Conservation (phyloP, 2,797 vertebrate species). For the Otus scops region DNA sequence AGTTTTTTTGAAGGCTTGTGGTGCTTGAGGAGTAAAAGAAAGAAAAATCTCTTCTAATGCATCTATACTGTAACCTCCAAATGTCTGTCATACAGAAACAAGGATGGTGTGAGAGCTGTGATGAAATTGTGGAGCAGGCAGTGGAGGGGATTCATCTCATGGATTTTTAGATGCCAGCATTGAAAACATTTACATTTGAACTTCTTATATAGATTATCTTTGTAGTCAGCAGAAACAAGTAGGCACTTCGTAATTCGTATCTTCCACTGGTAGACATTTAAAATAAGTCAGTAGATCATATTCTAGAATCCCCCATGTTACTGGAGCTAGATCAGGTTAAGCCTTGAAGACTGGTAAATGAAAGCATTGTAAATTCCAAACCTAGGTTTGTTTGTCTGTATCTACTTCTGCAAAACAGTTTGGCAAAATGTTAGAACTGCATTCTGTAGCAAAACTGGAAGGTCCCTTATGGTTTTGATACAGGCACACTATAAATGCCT, state of each 20-base stretch:
- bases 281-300: neutral
- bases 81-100: neutral
- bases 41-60: neutral
- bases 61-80: neutral
- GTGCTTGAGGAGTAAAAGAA: neutral
- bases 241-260: neutral
- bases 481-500: neutral
- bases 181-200: neutral
- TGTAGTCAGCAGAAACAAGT: neutral
- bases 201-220: neutral
- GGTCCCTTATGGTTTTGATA: neutral
- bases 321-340: neutral
- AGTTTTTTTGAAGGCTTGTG: neutral
- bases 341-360: neutral
- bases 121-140: neutral
- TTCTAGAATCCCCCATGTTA: neutral
- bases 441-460: neutral
- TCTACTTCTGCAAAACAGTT: neutral
- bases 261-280: neutral
- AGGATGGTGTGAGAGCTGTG: neutral
- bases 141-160: neutral
- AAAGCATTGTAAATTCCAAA: neutral
- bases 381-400: neutral
- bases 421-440: neutral
- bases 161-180: neutral